Conservation (phyloP, 2,113 vertebrate species). For the Physeter macrocephalus region DNA sequence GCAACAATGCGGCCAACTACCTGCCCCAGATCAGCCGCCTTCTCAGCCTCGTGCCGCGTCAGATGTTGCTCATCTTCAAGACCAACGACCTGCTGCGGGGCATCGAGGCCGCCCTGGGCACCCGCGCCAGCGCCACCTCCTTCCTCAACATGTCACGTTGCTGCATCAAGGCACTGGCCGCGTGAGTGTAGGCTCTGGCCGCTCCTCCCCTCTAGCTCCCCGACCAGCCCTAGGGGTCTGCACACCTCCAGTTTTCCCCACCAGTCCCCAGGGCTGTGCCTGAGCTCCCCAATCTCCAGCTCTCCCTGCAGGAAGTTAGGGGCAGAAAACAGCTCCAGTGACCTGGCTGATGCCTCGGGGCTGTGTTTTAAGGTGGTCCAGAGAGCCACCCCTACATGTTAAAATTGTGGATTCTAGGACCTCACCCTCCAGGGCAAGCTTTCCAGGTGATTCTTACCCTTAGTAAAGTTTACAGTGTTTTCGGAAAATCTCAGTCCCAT, state of each 20-base stretch:
- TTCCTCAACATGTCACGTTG: conserved; percentile 98
- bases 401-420: neutral
- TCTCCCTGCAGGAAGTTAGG: neutral
- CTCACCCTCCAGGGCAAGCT: neutral
- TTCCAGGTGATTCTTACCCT: neutral
- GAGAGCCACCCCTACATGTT: neutral
- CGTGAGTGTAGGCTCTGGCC: conserved; percentile 77
- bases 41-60: conserved; percentile 90
- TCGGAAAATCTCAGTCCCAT: neutral
- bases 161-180: conserved; percentile 89
- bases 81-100: conserved; percentile 96
- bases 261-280: too few species aligned
- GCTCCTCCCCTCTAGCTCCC: too few species aligned
- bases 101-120: conserved; percentile 90
- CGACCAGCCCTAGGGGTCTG: too few species aligned
- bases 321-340: neutral
- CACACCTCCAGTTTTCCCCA: neutral
- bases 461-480: neutral
- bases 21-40: conserved; percentile 96
- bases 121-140: conserved; percentile 91
- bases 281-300: neutral
- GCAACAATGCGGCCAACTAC: conserved; percentile 88
- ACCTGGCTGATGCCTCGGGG: neutral
- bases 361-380: neutral
- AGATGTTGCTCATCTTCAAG: conserved; percentile 97